A percentile compares a stretch with the other conserved stretches of the same genome.
Evolutionary conservation across 2,113 vertebrate species (phyloP).

Genomic region (Cathartes aura): DNA sequence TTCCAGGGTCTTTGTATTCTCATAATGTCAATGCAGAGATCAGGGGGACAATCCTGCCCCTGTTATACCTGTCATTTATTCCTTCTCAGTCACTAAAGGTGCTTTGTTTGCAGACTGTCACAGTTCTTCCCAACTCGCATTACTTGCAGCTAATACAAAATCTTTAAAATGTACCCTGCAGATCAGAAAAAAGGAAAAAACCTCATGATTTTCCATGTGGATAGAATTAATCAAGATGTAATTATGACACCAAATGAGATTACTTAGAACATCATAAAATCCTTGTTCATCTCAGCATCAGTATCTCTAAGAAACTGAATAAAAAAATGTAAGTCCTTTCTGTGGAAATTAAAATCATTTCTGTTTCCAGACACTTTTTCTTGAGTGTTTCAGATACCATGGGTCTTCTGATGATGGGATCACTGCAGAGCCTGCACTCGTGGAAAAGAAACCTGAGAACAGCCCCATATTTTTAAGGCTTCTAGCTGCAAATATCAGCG

Average conservation of each 20-base stretch:
- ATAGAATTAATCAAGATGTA: not conserved
- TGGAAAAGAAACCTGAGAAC: not conserved
- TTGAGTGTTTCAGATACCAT: not conserved
- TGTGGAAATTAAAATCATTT: not conserved
- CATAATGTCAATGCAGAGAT: not conserved
- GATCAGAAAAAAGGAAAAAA: not conserved
- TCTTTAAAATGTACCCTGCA: not conserved
- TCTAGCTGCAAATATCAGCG: not conserved
- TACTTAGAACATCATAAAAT: not conserved
- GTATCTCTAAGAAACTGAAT: not conserved
- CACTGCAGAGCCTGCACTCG: not conserved
- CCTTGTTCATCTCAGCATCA: not conserved
- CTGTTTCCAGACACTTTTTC: not conserved
- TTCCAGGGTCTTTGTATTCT: not conserved
- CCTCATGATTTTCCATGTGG: not conserved
- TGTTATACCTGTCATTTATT: not conserved
- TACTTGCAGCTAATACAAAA: not conserved
- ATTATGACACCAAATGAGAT: not conserved
- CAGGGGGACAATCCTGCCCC: not conserved
- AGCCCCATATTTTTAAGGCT: not conserved
- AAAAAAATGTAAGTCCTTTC: not conserved
- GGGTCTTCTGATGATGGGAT: not conserved
- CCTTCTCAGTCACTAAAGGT: not conserved
- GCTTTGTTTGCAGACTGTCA: not conserved
- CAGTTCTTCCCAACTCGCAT: not conserved